phyloP scores from a whole-genome alignment of 2,113 vertebrate species.

The Brachypodius melanocephalos region DNA sequence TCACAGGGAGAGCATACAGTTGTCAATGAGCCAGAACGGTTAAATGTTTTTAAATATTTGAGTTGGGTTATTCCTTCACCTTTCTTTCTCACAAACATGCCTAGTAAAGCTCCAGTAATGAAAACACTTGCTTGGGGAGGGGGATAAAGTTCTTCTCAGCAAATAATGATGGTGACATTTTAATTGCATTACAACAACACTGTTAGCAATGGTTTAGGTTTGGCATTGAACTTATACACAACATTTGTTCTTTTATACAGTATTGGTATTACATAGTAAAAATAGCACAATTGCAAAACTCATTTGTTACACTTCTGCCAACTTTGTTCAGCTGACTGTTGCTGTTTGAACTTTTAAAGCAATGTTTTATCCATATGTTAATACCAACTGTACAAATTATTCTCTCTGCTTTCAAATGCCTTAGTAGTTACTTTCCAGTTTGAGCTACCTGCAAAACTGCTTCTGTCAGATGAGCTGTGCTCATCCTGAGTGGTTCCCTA shows the following conservation, averaged over 20 bases:
- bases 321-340: conserved; percentile 47
- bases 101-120: conserved; percentile 54
- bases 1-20: conserved; percentile 1
- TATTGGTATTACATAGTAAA: conserved; percentile 46
- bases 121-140: conserved; percentile 38
- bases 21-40: conserved; percentile 12
- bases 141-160: conserved; percentile 22
- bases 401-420: conserved; percentile 8
- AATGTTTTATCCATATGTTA: conserved; percentile 61
- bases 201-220: conserved; percentile 25
- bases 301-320: conserved; percentile 61
- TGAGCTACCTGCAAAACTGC: neutral
- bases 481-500: neutral
- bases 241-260: conserved; percentile 42
- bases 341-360: conserved; percentile 63
- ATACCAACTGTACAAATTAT: conserved; percentile 33
- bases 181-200: conserved; percentile 12
- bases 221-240: conserved; percentile 28
- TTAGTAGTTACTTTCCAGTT: neutral
- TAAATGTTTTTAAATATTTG: conserved; percentile 55
- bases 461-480: neutral
- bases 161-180: conserved; percentile 35
- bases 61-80: conserved; percentile 50
- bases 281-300: conserved; percentile 64
- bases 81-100: conserved; percentile 49